Evolutionary conservation across 2,888 invertebrate genomes (phyloP).

Genomic region (Yponomeuta evonymella): DNA sequence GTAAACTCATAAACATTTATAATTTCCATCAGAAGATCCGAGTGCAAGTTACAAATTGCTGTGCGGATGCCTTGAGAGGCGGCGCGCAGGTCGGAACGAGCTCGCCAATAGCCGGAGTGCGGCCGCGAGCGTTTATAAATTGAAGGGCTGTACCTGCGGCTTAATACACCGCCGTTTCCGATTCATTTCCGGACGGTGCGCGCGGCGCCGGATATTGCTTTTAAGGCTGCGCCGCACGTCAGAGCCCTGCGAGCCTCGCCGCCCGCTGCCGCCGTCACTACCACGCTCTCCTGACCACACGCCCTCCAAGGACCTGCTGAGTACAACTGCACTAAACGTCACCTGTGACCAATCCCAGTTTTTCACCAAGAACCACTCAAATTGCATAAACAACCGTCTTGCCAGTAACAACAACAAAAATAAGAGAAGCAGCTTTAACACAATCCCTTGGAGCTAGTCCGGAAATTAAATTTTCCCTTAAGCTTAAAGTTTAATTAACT

Average conservation of each 20-base stretch:
- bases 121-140: slow-evolving; percentile 73
- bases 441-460: slow-evolving; percentile 49
- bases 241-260: slow-evolving; percentile 22
- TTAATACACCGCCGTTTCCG: slow-evolving; percentile 77
- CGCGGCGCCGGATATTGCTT: slow-evolving; percentile 77
- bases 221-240: slow-evolving; percentile 73
- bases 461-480: slow-evolving; percentile 68
- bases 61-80: slow-evolving; percentile 52
- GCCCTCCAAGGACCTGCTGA: not conserved
- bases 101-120: slow-evolving; percentile 18
- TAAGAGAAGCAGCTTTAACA: slow-evolving; percentile 37
- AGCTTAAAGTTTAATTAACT: slow-evolving; percentile 67
- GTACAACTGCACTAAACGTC: not conserved
- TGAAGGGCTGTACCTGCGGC: slow-evolving; percentile 76
- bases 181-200: slow-evolving; percentile 76
- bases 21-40: slow-evolving; percentile 17
- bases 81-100: slow-evolving; percentile 16
- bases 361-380: too few relatives aligned
- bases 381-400: too few relatives aligned
- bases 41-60: slow-evolving; percentile 59
- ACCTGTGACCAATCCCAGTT: too few relatives aligned
- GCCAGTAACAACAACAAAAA: slow-evolving; percentile 26
- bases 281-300: not conserved
- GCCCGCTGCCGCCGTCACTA: not conserved
- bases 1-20: slow-evolving; percentile 1